Evolutionary conservation across 2,797 vertebrate genomes (phyloP).

Genomic region (Lagodon rhomboides): DNA sequence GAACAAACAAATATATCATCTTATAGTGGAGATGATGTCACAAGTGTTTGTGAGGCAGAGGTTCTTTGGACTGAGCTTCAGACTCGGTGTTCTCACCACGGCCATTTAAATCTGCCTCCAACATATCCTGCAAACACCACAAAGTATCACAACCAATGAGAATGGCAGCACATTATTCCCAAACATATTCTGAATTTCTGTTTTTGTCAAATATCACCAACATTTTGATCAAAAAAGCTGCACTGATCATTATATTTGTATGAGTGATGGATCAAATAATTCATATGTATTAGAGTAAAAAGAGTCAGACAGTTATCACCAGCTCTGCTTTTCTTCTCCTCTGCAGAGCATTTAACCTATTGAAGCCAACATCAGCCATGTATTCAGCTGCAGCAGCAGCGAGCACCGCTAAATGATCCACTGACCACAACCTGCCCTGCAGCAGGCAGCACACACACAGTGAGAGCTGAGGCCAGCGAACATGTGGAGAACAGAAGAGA

Average conservation of each 20-base stretch:
- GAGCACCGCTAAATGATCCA: not conserved
- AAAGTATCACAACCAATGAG: slow-evolving; percentile 4
- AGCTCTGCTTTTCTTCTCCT: not conserved
- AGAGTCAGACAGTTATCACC: not conserved
- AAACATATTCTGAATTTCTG: not conserved
- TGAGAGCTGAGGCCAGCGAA: not conserved
- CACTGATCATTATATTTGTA: not conserved
- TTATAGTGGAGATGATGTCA: slow-evolving; percentile 11
- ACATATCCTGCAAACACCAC: slow-evolving; percentile 30
- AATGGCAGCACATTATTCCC: slow-evolving; percentile 6
- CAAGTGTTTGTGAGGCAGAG: not conserved
- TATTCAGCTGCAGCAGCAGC: not conserved
- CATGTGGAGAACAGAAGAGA: not conserved
- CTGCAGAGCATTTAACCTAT: not conserved
- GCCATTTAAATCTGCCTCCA: slow-evolving; percentile 4
- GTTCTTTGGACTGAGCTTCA: not conserved
- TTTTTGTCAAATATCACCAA: not conserved
- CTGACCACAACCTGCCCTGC: not conserved
- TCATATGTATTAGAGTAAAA: not conserved
- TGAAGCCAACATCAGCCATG: not conserved
- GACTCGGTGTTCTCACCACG: slow-evolving; percentile 11
- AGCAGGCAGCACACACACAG: not conserved
- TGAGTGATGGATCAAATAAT: not conserved
- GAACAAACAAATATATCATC: not conserved
- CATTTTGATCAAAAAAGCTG: not conserved